Percentiles rank a stretch among this genome's conserved stretches.
Evolutionary conservation across 1,140 invertebrate genomes (phyloP).

Genomic region (Andricus grossulariae): DNA sequence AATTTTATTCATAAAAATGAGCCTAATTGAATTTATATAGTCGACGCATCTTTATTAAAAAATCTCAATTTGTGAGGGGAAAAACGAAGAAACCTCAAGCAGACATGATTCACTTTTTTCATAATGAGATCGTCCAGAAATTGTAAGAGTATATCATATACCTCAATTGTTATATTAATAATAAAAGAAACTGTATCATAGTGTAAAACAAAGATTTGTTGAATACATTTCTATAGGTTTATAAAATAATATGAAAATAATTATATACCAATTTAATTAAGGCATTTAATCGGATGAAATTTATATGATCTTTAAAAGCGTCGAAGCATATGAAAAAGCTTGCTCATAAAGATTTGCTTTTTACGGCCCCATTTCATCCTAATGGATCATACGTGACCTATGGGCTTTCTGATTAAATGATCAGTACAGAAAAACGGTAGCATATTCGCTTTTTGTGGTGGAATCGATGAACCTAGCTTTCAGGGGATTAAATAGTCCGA

Average conservation of each 20-base stretch:
- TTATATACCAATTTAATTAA: background rate
- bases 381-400: background rate
- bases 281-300: background rate
- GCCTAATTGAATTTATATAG: conserved; percentile 28
- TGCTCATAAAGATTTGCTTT: background rate
- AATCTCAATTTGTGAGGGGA: background rate
- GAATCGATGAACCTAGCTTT: too few species aligned
- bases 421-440: background rate
- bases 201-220: too few species aligned
- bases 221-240: too few species aligned
- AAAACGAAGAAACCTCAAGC: background rate
- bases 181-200: too few species aligned
- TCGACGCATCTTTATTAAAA: background rate
- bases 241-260: too few species aligned
- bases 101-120: background rate
- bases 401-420: background rate
- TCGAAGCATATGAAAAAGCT: background rate
- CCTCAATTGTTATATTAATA: too few species aligned
- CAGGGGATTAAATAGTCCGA: too few species aligned
- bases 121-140: too few species aligned
- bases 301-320: too few species aligned
- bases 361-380: background rate
- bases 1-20: conserved; percentile 51
- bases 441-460: background rate
- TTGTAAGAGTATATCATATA: too few species aligned